phyloP scores from a whole-genome alignment of 2,113 vertebrate genomes.

The Pontoporia blainvillei region DNA sequence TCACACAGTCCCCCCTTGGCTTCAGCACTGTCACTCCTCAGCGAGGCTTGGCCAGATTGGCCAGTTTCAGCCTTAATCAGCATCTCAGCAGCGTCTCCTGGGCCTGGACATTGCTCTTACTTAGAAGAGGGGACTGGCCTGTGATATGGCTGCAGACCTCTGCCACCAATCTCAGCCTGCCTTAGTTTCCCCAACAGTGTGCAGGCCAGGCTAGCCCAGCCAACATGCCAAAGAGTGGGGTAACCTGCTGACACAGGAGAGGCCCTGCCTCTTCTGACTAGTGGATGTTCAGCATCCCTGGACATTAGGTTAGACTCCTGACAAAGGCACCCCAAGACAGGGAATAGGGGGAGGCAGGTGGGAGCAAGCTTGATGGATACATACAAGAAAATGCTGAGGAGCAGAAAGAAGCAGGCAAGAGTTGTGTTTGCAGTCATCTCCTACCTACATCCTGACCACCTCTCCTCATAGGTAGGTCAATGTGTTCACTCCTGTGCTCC shows the following conservation, averaged over 20 bases:
- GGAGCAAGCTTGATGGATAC: neutral
- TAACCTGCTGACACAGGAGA: neutral
- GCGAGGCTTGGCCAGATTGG: neutral
- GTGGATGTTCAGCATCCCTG: no score
- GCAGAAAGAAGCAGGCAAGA: neutral
- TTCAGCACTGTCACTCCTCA: neutral
- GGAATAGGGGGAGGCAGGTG: neutral
- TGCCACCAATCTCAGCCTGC: neutral
- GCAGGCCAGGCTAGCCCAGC: neutral
- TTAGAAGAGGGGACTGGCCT: neutral
- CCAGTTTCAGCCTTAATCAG: neutral
- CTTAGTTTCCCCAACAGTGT: neutral
- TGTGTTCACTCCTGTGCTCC: neutral
- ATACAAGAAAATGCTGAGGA: neutral
- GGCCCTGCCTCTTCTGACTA: neutral
- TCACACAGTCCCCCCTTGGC: conserved; percentile 20
- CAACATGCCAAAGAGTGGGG: neutral
- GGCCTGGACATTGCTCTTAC: neutral
- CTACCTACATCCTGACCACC: neutral
- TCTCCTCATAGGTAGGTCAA: neutral
- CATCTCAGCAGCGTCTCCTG: neutral
- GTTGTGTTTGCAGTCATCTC: neutral
- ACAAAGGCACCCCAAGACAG: neutral
- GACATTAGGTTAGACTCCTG: neutral
- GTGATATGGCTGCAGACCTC: neutral